Conservation (phyloP, 2,113 vertebrate genomes). For the Myotis brandtii region DNA sequence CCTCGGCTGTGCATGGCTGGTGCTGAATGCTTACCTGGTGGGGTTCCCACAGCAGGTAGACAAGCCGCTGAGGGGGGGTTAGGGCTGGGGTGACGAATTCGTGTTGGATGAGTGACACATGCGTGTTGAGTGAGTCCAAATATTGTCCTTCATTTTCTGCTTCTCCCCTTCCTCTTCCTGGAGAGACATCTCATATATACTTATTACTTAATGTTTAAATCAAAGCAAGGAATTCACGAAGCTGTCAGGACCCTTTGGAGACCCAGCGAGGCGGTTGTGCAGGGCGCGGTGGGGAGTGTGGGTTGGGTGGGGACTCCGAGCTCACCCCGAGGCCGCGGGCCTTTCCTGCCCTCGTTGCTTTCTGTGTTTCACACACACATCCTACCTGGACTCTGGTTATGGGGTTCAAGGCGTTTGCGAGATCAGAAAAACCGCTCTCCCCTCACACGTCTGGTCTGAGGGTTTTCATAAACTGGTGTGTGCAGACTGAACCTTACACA, state of each 20-base stretch:
- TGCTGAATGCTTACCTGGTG: not conserved
- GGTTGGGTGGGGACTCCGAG: not conserved
- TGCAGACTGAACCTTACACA: not conserved
- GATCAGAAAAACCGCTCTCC: not conserved
- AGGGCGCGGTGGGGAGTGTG: accelerated
- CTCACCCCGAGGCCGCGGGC: not conserved
- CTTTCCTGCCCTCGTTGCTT: not conserved
- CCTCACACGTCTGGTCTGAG: not conserved
- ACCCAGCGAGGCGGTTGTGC: too few species aligned
- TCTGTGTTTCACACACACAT: not conserved
- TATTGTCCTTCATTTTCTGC: not conserved
- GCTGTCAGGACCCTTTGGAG: too few species aligned
- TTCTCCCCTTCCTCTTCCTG: not conserved
- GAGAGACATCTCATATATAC: not conserved
- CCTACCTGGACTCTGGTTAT: not conserved
- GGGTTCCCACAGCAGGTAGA: not conserved
- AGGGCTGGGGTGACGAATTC: not conserved
- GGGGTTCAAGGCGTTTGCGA: not conserved
- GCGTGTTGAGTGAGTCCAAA: not conserved
- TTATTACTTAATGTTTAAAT: not conserved
- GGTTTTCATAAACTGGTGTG: not conserved
- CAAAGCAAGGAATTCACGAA: not conserved
- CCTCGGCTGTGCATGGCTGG: not conserved
- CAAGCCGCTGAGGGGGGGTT: not conserved
- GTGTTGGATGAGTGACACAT: too few species aligned